Conservation (phyloP, 2,797 vertebrate genomes). For the Lindbergichthys nudifrons region DNA sequence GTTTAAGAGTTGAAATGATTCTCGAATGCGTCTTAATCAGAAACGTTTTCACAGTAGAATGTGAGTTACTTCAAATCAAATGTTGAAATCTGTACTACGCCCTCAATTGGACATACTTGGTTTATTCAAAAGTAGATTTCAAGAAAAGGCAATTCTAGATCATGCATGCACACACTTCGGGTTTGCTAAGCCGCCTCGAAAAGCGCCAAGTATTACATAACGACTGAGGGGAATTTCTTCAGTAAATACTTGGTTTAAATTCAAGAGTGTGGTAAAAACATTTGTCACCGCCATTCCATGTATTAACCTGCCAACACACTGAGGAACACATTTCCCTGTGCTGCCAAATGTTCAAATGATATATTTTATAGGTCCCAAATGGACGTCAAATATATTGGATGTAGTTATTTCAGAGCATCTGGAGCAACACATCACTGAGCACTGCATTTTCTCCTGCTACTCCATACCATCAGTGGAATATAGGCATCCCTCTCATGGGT, state of each 20-base stretch:
- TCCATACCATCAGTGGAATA: constrained; percentile 23
- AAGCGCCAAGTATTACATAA: background rate
- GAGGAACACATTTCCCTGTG: constrained; percentile 6
- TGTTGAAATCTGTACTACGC: background rate
- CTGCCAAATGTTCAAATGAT: constrained; percentile 39
- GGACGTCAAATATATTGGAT: constrained; percentile 50
- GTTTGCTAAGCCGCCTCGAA: background rate
- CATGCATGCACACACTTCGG: background rate
- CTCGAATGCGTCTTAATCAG: background rate
- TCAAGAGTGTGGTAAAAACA: constrained; percentile 24
- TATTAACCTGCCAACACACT: constrained; percentile 23
- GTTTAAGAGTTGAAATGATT: constrained; percentile 1
- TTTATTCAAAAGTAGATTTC: constrained; percentile 16
- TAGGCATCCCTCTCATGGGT: constrained; percentile 31
- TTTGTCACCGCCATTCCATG: background rate
- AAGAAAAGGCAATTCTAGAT: background rate
- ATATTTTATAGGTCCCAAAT: constrained; percentile 39
- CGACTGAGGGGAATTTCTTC: background rate
- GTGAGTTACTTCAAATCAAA: constrained; percentile 1
- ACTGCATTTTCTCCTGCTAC: constrained; percentile 27
- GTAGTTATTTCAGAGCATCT: constrained; percentile 55
- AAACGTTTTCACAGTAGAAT: background rate
- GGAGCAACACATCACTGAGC: constrained; percentile 34
- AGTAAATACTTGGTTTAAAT: constrained; percentile 6
- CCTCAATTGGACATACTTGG: background rate